Evolutionary conservation across 2,113 vertebrate species (phyloP).

Genomic region (Platysteira castanea): DNA sequence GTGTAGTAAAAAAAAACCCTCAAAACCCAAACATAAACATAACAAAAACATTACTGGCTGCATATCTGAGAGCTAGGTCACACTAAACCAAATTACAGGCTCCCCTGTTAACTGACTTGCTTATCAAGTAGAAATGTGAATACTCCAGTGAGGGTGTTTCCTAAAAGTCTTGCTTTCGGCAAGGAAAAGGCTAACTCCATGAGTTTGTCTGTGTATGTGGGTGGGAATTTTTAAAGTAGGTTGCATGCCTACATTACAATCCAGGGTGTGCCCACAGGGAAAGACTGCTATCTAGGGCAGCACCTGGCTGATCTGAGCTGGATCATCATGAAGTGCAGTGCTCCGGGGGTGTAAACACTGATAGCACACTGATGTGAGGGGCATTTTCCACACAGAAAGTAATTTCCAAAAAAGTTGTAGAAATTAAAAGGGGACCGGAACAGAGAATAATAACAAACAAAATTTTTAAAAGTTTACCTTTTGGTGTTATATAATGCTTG

Average conservation of each 20-base stretch:
- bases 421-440: not conserved
- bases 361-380: not conserved
- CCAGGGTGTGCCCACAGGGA: not conserved
- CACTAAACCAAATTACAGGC: not conserved
- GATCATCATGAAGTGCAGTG: not conserved
- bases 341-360: not conserved
- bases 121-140: not conserved
- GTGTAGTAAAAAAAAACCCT: not conserved
- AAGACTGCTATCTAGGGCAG: constrained; percentile 41
- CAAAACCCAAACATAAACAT: not conserved
- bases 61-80: not conserved
- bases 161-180: not conserved
- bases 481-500: not conserved
- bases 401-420: not conserved
- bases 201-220: not conserved
- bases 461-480: not conserved
- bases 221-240: constrained; percentile 41
- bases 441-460: not conserved
- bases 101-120: not conserved
- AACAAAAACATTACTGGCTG: not conserved
- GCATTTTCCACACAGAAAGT: not conserved
- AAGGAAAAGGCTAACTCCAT: not conserved
- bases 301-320: constrained; percentile 7
- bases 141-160: not conserved
- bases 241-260: not conserved